These are phyloP conservation scores for Chrysolina americana DNA, from an alignment of 2,888 invertebrate species.

Conservation along the genomic window DNA sequence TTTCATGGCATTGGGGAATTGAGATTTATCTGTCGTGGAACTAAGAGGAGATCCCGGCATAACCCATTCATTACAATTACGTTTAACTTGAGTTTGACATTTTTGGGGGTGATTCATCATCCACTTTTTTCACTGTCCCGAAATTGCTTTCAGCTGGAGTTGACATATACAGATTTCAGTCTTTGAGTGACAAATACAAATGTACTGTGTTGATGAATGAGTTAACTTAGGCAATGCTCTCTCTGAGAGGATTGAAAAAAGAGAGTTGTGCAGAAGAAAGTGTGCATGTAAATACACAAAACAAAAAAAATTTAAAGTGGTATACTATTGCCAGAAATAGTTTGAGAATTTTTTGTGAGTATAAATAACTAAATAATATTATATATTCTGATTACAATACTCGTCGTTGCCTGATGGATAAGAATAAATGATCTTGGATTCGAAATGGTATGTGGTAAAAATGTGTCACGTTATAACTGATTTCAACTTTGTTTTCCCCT, in stretches of 20 bases:
- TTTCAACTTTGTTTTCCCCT: too few species aligned
- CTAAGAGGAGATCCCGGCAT: constrained; percentile 28
- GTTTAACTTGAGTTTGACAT: constrained; percentile 42
- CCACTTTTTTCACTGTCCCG: constrained; percentile 33
- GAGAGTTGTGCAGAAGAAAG: too few species aligned
- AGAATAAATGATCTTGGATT: too few species aligned
- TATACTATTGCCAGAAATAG: too few species aligned
- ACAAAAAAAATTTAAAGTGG: too few species aligned
- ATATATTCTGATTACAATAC: too few species aligned
- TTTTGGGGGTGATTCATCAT: constrained; percentile 41
- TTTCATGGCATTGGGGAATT: constrained; percentile 37
- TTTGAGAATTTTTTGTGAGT: too few species aligned
- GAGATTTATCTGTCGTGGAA: constrained; percentile 38
- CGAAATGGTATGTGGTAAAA: too few species aligned
- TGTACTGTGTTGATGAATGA: constrained; percentile 1
- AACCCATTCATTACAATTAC: constrained; percentile 46
- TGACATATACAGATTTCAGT: constrained; percentile 32
- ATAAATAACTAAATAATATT: too few species aligned
- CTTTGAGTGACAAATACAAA: constrained; percentile 32
- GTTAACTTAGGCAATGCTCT: background rate
- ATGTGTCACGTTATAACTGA: too few species aligned
- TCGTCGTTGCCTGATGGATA: too few species aligned
- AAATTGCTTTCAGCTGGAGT: constrained; percentile 35
- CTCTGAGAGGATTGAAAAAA: background rate
- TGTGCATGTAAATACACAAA: too few species aligned